Base-by-base conservation (phyloP, 2,888 invertebrate genomes). In the Lithosia quadra region DNA sequence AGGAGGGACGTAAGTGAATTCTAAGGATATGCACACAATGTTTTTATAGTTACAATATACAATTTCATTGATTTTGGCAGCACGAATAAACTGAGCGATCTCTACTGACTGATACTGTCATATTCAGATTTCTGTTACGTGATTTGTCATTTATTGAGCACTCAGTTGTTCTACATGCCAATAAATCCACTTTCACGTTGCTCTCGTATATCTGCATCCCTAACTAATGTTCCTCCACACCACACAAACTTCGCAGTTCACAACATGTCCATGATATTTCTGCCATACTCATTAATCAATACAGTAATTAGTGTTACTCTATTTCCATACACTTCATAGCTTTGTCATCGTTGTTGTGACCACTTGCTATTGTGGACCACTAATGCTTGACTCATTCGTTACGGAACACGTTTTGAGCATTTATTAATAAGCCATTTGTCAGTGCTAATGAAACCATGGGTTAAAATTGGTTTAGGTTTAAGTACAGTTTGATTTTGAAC, bases 381-480 rank as follows among this genome's bases (percentile, higher is more conserved):
- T 70, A 65, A 64, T 63, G 63, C 72, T 76, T 73, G 75, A 76
- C 73, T 69, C 78, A 79, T 81, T 77, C 78, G 77, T 82, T 77
- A 83, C 79, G 21, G 49, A 81, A 79, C 79, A 71, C 75, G 77
- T 77, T 81, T 80, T 77, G 71, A 76, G 73, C 75, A 72, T 74
- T 71, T 77, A 80, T 80, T 80, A 80, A 78, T 76, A 80, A 78
- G 71, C 73, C 75, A 80, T 81, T 81, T 81, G 78, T 83, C 81
- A 79, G 73, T 56, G 63, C 75, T 78, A 77, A 81, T 77, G 84
- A 81, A 78, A 72, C 68, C 55, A 56, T 65, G 28, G 56, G 59
- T 61, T 78, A 72, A 73, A 76, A 72, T 73, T 75, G 70, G 67
- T 70, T 69, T 43, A 67, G 49, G 28, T 24, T 57, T 36, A 36